Evolutionary conservation across 2,797 vertebrate species (phyloP).

Genomic region (Iguana delicatissima): DNA sequence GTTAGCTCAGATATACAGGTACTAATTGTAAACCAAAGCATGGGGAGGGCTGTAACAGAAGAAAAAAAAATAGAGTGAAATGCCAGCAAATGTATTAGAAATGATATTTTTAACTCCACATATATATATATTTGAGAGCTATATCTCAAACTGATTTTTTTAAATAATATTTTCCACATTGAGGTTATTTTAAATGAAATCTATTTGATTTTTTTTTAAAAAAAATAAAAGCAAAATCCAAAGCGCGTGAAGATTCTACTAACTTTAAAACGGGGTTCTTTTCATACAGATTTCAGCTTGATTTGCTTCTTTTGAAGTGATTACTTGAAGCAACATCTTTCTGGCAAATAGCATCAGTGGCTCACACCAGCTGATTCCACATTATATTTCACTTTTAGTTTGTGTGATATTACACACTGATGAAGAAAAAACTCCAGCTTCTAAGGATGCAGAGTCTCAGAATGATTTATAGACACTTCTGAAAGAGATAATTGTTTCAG

Average conservation of each 20-base stretch:
- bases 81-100: slow-evolving; percentile 41
- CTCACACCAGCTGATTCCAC: slow-evolving; percentile 6
- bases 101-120: slow-evolving; percentile 31
- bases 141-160: slow-evolving; percentile 11
- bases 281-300: slow-evolving; percentile 34
- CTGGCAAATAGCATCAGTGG: slow-evolving; percentile 1
- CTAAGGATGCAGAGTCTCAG: not conserved
- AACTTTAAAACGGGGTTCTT: slow-evolving; percentile 32
- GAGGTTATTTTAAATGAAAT: slow-evolving; percentile 49
- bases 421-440: slow-evolving; percentile 14
- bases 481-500: not conserved
- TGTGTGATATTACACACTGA: slow-evolving; percentile 24
- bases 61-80: slow-evolving; percentile 61
- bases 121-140: slow-evolving; percentile 53
- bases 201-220: slow-evolving; percentile 1
- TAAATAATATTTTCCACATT: slow-evolving; percentile 22
- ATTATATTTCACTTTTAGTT: slow-evolving; percentile 8
- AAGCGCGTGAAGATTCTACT: slow-evolving; percentile 29
- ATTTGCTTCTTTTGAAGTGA: not conserved
- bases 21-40: slow-evolving; percentile 67
- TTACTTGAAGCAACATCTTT: slow-evolving; percentile 7
- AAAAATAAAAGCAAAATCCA: slow-evolving; percentile 29
- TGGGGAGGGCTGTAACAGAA: slow-evolving; percentile 25
- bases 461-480: slow-evolving; percentile 2
- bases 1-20: not conserved